Evolutionary conservation across 2,888 invertebrate genomes (phyloP).

Genomic region (Bursaphelenchus okinawaensis): DNA sequence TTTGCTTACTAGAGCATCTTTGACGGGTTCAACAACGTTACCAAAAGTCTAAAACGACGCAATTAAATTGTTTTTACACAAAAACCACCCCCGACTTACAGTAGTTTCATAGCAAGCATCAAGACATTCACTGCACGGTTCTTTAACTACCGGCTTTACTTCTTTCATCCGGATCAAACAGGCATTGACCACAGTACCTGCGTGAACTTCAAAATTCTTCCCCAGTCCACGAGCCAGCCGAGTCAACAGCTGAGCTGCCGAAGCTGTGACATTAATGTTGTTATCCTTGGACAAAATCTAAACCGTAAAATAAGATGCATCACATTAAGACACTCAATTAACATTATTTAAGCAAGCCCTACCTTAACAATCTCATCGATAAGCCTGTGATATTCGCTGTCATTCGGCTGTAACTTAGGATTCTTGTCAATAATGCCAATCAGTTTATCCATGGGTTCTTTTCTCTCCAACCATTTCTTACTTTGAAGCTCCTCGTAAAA

Average conservation of each 20-base stretch:
- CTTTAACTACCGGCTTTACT: constrained; percentile 76
- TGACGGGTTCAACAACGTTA: constrained; percentile 5
- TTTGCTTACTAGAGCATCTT: constrained; percentile 1
- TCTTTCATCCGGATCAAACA: constrained; percentile 67
- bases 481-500: constrained; percentile 88
- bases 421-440: constrained; percentile 65
- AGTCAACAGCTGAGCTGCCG: constrained; percentile 75
- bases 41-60: background rate
- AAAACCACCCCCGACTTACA: background rate
- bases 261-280: constrained; percentile 84
- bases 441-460: constrained; percentile 87
- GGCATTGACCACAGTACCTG: constrained; percentile 62
- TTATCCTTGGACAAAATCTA: constrained; percentile 76
- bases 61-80: background rate
- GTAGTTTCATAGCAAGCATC: constrained; percentile 11
- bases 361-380: constrained; percentile 82
- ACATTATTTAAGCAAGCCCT: background rate
- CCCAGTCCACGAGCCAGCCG: constrained; percentile 78
- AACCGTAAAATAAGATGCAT: too few species aligned
- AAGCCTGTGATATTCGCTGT: constrained; percentile 66
- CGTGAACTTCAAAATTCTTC: constrained; percentile 78
- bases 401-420: constrained; percentile 76
- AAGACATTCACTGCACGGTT: constrained; percentile 74
- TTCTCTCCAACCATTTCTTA: constrained; percentile 64
- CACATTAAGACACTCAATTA: constrained; percentile 7